Evolutionary conservation across 2,888 invertebrate genomes (phyloP).

Genomic region (Erebia epiphron): DNA sequence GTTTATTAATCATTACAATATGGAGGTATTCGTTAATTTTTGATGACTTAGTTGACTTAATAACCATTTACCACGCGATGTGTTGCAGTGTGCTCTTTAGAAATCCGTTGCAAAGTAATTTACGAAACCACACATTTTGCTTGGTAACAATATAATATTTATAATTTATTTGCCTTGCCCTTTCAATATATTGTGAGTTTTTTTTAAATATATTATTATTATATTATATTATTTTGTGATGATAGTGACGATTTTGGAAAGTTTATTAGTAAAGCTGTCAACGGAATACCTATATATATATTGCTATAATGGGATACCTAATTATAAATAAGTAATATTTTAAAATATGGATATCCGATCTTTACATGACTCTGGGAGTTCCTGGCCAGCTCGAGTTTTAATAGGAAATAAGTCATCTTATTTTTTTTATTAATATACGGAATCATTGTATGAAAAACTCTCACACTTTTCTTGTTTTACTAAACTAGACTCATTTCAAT

Average conservation of each 20-base stretch:
- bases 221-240: too few species aligned
- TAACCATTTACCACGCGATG: constrained; percentile 11
- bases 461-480: not conserved
- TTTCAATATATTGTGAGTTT: too few species aligned
- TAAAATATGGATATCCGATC: too few species aligned
- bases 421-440: not conserved
- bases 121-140: not conserved
- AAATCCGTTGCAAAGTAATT: constrained; percentile 11
- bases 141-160: not conserved
- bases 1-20: constrained; percentile 10
- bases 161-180: too few species aligned
- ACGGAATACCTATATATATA: too few species aligned
- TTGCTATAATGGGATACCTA: too few species aligned
- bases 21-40: constrained; percentile 12
- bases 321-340: too few species aligned
- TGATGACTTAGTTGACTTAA: constrained; percentile 7
- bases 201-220: too few species aligned
- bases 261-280: too few species aligned
- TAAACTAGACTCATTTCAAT: not conserved
- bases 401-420: not conserved
- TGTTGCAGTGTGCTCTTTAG: not conserved
- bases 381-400: too few species aligned
- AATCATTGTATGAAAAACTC: not conserved
- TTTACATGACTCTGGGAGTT: too few species aligned
- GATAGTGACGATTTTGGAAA: too few species aligned